These are phyloP conservation scores for Umimayanthus kanabou DNA, from an alignment of 92 coral and sea anemone species.

Conservation along the genomic window DNA sequence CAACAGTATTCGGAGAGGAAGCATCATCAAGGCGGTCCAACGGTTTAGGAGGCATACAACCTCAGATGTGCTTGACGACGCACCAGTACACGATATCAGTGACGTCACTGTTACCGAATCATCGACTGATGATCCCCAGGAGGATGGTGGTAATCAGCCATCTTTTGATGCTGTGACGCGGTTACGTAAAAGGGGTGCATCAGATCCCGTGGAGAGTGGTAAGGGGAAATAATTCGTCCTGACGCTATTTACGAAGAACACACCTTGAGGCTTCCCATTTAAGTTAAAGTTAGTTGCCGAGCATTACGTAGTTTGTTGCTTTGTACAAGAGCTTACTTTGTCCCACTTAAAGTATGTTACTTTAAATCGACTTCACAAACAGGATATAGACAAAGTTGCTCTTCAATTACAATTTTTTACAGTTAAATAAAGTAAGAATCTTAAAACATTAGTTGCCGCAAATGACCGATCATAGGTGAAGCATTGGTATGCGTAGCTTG, in stretches of 20 bases:
- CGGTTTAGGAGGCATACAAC: conserved; percentile 37
- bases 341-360: too few species aligned
- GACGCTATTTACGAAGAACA: too few species aligned
- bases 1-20: conserved; percentile 26
- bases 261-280: neutral
- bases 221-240: neutral
- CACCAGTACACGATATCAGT: neutral
- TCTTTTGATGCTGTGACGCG: neutral
- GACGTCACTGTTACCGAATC: conserved; percentile 26
- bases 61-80: conserved; percentile 18
- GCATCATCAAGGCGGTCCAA: conserved; percentile 19
- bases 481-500: too few species aligned
- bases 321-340: neutral
- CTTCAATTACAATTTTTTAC: too few species aligned
- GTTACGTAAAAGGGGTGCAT: conserved; percentile 8
- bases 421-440: too few species aligned
- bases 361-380: too few species aligned
- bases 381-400: neutral
- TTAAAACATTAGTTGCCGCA: too few species aligned
- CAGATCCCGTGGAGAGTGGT: conserved; percentile 5
- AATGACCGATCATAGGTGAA: too few species aligned
- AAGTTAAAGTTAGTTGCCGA: neutral
- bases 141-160: neutral
- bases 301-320: neutral
- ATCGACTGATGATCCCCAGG: conserved; percentile 19